A percentile compares a stretch with the other conserved stretches of the same genome.
phyloP scores from a whole-genome alignment of 1,140 invertebrate genomes.

The Cydia pomonella region DNA sequence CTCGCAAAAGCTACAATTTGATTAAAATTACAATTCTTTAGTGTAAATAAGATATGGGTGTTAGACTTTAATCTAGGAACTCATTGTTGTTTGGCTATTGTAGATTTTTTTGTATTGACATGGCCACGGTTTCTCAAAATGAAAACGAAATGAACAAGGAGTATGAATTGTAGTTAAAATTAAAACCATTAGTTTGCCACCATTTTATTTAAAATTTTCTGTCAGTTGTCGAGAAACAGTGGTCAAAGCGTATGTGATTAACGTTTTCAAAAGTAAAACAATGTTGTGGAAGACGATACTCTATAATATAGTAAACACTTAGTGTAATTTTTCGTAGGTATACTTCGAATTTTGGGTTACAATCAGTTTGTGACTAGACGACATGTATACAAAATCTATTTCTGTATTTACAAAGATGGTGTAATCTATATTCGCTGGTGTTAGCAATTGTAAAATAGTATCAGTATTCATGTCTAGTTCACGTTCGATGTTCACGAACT shows the following conservation, averaged over 20 bases:
- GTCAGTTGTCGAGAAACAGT: constrained; percentile 13
- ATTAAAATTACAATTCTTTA: constrained; percentile 50
- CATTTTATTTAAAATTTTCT: background rate
- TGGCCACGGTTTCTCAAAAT: constrained; percentile 37
- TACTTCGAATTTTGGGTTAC: constrained; percentile 53
- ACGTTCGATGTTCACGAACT: constrained; percentile 70
- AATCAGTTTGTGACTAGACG: constrained; percentile 51
- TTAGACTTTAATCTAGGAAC: constrained; percentile 57
- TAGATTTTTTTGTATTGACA: constrained; percentile 48
- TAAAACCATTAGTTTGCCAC: background rate
- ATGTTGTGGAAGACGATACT: constrained; percentile 78
- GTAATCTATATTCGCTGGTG: constrained; percentile 55
- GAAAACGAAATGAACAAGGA: background rate
- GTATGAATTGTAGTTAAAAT: background rate
- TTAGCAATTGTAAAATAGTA: constrained; percentile 63
- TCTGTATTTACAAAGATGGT: constrained; percentile 38
- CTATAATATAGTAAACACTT: constrained; percentile 62
- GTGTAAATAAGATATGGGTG: constrained; percentile 65
- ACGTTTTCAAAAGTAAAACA: constrained; percentile 50
- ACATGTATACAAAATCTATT: constrained; percentile 41
- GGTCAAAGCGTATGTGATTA: background rate
- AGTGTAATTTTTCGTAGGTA: constrained; percentile 58
- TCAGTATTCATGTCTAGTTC: constrained; percentile 63
- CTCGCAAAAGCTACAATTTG: constrained; percentile 56
- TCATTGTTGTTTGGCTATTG: constrained; percentile 51